A percentile compares a stretch with the other conserved stretches of the same genome.
Conservation (phyloP, 2,888 invertebrate species). For the Theodoxus fluviatilis region DNA sequence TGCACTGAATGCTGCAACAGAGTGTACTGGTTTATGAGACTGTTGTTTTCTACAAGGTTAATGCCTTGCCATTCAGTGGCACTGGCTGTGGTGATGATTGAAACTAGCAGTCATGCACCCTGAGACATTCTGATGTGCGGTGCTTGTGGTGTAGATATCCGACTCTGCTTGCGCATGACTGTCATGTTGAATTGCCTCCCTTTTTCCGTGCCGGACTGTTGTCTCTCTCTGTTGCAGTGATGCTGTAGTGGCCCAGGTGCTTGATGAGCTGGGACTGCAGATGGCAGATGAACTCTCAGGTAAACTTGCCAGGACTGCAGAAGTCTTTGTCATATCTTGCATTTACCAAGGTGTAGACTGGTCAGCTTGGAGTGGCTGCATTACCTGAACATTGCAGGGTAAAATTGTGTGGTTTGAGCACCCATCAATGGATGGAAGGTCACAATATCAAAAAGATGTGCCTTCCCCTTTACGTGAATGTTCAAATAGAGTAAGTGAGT, state of each 20-base stretch:
- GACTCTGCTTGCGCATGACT: background rate
- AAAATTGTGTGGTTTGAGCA: too few species aligned
- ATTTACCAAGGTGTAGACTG: too few species aligned
- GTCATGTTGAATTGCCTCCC: background rate
- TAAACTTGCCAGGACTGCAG: too few species aligned
- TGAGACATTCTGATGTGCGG: too few species aligned
- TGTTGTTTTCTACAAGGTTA: background rate
- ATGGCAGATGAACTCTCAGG: conserved; percentile 84
- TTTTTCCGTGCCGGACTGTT: background rate
- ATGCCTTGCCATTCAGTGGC: too few species aligned
- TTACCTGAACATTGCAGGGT: too few species aligned
- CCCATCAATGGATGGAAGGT: background rate
- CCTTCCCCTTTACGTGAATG: background rate
- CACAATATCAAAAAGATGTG: background rate
- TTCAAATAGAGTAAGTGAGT: background rate
- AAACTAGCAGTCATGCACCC: too few species aligned
- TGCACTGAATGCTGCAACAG: background rate
- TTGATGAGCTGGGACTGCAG: conserved; percentile 96
- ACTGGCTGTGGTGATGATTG: too few species aligned
- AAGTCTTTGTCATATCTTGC: too few species aligned
- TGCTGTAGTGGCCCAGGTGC: conserved; percentile 91
- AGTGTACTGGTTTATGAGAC: background rate
- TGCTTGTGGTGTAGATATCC: too few species aligned
- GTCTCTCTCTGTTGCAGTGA: conserved; percentile 72
- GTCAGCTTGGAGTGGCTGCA: too few species aligned